phyloP scores from a whole-genome alignment of 2,113 vertebrate species.

The Atlantisia rogersi region DNA sequence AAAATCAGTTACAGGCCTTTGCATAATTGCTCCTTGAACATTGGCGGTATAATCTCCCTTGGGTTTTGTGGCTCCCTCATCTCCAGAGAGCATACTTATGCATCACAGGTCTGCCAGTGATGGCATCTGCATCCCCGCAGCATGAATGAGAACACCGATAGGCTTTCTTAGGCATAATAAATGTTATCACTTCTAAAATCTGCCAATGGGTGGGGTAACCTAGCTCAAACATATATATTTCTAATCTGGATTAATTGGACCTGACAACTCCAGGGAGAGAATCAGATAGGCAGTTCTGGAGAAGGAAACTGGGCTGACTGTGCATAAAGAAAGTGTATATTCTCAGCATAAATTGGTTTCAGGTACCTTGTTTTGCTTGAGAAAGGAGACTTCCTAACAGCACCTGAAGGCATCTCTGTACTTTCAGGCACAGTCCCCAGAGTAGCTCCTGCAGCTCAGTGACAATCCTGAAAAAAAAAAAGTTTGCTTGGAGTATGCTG shows the following conservation, averaged over 20 bases:
- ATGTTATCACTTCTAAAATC: background rate
- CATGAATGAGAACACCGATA: accelerated
- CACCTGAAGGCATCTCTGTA: background rate
- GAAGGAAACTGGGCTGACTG: background rate
- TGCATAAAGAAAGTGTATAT: background rate
- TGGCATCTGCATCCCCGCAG: background rate
- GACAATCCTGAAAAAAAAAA: background rate
- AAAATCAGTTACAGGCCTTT: background rate
- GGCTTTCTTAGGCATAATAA: background rate
- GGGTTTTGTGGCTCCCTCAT: background rate
- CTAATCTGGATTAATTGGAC: background rate
- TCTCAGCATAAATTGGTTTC: background rate
- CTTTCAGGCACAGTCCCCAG: background rate
- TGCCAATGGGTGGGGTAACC: background rate
- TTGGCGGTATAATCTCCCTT: background rate
- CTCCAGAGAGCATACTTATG: background rate
- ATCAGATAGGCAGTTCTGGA: background rate
- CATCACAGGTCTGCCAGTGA: background rate
- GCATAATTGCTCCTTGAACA: background rate
- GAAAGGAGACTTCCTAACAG: background rate
- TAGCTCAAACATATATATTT: background rate
- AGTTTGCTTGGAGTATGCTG: background rate
- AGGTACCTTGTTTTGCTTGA: background rate
- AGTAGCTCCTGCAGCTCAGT: background rate
- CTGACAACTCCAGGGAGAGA: background rate